Conservation (phyloP, 2,888 invertebrate genomes). For the Campoplex nolae region DNA sequence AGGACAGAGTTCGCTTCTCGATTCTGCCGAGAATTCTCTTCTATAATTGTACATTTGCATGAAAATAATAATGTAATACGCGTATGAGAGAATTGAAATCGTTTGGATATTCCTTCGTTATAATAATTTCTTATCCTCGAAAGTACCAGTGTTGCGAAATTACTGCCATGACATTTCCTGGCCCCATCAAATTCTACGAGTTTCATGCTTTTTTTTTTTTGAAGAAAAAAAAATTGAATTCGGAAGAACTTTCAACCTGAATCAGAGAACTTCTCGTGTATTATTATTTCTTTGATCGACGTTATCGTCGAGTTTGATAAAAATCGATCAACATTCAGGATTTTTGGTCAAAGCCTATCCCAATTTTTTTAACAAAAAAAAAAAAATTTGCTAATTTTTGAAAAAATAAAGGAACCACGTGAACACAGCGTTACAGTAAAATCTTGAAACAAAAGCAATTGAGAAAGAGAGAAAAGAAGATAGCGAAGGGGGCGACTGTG, state of each 20-base stretch:
- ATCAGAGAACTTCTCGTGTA: background rate
- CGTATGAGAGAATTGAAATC: background rate
- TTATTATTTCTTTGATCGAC: background rate
- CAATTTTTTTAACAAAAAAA: background rate
- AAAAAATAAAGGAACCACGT: background rate
- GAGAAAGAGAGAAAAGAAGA: background rate
- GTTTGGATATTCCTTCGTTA: background rate
- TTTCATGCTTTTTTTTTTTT: background rate
- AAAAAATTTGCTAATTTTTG: background rate
- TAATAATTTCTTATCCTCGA: background rate
- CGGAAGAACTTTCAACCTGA: background rate
- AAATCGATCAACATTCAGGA: background rate
- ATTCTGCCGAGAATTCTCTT: background rate
- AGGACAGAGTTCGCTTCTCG: background rate
- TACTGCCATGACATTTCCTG: background rate
- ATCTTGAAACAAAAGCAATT: slow-evolving; percentile 10
- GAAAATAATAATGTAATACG: background rate
- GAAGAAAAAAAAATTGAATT: background rate
- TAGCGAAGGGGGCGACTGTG: background rate
- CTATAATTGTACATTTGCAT: slow-evolving; percentile 10
- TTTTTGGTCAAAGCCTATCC: background rate
- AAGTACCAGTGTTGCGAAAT: background rate
- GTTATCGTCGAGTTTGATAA: background rate
- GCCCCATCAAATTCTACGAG: background rate
- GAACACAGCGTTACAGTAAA: background rate